Evolutionary conservation across 1,140 invertebrate genomes (phyloP).

Genomic region (Drosophila bocki): DNA sequence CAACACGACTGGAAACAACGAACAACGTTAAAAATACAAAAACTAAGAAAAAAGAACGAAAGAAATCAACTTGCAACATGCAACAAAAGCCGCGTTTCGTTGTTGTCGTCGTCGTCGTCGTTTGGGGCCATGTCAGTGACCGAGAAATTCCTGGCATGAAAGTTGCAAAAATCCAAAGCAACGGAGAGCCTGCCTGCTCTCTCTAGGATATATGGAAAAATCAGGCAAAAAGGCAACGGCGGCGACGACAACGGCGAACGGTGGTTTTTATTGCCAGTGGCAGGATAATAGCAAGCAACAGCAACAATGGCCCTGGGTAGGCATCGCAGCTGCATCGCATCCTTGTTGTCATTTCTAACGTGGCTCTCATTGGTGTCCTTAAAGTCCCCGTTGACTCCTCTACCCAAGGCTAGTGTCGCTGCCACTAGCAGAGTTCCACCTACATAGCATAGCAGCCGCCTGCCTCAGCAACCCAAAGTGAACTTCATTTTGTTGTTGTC

Average conservation of each 20-base stretch:
- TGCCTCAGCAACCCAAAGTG: slow-evolving; percentile 14
- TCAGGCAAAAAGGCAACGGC: slow-evolving; percentile 13
- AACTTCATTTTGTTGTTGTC: slow-evolving; percentile 55
- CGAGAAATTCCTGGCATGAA: slow-evolving; percentile 75
- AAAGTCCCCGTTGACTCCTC: slow-evolving; percentile 25
- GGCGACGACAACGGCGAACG: slow-evolving; percentile 19
- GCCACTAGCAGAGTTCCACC: slow-evolving; percentile 3
- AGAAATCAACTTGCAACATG: slow-evolving; percentile 76
- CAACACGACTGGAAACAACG: slow-evolving; percentile 46
- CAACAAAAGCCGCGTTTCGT: slow-evolving; percentile 65
- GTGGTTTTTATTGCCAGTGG: slow-evolving; percentile 74
- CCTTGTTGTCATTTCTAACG: slow-evolving; percentile 52
- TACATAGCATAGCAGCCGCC: slow-evolving; percentile 1
- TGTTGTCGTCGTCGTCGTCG: slow-evolving; percentile 46
- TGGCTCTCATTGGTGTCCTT: slow-evolving; percentile 52
- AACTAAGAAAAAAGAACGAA: slow-evolving; percentile 24
- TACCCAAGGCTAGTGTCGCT: neutral
- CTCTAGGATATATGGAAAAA: slow-evolving; percentile 13
- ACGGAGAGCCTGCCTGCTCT: slow-evolving; percentile 16
- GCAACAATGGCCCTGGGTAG: slow-evolving; percentile 40
- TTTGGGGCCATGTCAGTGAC: slow-evolving; percentile 73
- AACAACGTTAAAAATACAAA: slow-evolving; percentile 27
- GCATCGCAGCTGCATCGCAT: slow-evolving; percentile 41
- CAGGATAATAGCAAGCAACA: slow-evolving; percentile 62
- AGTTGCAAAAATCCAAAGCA: slow-evolving; percentile 57